These are phyloP conservation scores for Eriocheir sinensis DNA, from an alignment of 1,140 invertebrate genomes.

Conservation along the genomic window DNA sequence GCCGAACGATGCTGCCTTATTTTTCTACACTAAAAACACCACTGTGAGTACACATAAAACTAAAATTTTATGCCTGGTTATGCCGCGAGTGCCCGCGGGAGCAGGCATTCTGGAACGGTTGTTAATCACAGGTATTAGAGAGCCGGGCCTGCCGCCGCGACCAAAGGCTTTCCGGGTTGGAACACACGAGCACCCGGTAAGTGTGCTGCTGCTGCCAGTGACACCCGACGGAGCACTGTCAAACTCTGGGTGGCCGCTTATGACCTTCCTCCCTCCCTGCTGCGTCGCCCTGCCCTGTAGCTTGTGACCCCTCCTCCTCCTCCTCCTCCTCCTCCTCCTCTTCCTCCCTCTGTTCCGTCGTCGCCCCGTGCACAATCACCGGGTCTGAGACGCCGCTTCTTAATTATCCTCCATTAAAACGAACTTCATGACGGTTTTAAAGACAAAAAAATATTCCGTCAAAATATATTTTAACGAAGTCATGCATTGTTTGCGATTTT, in stretches of 20 bases:
- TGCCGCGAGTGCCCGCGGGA: neutral
- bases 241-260: neutral
- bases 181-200: neutral
- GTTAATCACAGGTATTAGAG: neutral
- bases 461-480: neutral
- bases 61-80: conserved; percentile 1
- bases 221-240: neutral
- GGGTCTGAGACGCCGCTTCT: neutral
- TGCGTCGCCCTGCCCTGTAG: neutral
- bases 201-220: neutral
- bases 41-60: neutral
- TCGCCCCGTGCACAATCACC: neutral
- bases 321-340: too few relatives aligned
- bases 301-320: neutral
- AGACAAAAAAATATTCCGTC: neutral
- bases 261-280: neutral
- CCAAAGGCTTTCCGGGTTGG: neutral
- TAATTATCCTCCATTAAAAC: neutral
- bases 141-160: neutral
- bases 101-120: conserved; percentile 12
- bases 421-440: too few relatives aligned
- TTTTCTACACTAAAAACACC: conserved; percentile 11
- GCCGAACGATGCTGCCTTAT: neutral
- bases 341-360: too few relatives aligned
- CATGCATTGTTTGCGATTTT: neutral